phyloP scores from a whole-genome alignment of 2,888 invertebrate species.

The Chrysotoxum bicinctum region DNA sequence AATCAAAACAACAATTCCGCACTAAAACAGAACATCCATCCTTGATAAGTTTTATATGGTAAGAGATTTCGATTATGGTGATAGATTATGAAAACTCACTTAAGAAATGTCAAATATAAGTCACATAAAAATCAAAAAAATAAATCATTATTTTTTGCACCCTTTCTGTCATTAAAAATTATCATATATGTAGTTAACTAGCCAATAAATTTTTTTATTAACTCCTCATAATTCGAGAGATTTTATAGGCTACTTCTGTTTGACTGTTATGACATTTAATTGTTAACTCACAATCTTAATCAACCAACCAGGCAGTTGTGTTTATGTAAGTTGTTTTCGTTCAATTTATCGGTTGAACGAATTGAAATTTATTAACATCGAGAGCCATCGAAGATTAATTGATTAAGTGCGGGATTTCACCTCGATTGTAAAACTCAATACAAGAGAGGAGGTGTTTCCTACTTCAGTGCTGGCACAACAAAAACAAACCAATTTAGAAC shows the following conservation, averaged over 20 bases:
- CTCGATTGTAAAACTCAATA: slow-evolving; percentile 32
- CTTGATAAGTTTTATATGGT: slow-evolving; percentile 26
- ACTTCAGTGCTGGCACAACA: too few species aligned
- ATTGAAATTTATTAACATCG: slow-evolving; percentile 57
- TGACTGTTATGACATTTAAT: slow-evolving; percentile 30
- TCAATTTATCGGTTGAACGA: slow-evolving; percentile 16
- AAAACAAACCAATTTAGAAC: background rate
- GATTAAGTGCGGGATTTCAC: slow-evolving; percentile 50
- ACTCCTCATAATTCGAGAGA: background rate
- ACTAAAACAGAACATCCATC: slow-evolving; percentile 5
- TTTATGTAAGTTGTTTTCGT: slow-evolving; percentile 40
- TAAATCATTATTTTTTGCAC: background rate
- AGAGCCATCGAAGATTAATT: slow-evolving; percentile 39
- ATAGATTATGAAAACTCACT: slow-evolving; percentile 9
- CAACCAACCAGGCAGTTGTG: background rate
- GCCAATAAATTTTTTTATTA: slow-evolving; percentile 40
- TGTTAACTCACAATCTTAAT: slow-evolving; percentile 26
- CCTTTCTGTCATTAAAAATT: slow-evolving; percentile 67
- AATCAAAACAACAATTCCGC: slow-evolving; percentile 19
- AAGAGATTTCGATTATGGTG: background rate
- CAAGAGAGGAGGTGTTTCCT: slow-evolving; percentile 14
- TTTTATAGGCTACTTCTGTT: slow-evolving; percentile 9
- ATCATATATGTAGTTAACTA: slow-evolving; percentile 21
- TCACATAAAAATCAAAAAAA: background rate
- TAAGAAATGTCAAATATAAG: slow-evolving; percentile 1